A percentile compares a stretch with the other conserved stretches of the same genome.
These are phyloP conservation scores for Noturus placidus DNA, from an alignment of 2,113 vertebrate species.

Conservation along the genomic window DNA sequence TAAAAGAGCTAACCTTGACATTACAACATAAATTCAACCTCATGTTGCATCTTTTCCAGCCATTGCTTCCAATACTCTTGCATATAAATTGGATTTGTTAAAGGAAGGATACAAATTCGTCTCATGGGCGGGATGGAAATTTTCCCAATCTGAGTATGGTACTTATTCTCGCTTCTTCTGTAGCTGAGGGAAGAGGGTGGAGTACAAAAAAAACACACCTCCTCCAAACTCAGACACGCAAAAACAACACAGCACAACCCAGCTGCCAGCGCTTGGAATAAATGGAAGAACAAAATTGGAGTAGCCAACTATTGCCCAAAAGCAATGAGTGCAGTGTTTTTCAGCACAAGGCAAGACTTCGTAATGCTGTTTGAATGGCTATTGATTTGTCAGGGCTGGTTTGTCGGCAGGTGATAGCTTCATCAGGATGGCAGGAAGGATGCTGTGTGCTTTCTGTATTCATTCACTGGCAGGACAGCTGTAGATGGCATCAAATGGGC, in stretches of 20 bases:
- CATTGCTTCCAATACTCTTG: slow-evolving; percentile 51
- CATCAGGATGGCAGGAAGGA: slow-evolving; percentile 23
- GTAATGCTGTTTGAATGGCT: slow-evolving; percentile 38
- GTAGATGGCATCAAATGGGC: slow-evolving; percentile 13
- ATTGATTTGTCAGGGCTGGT: slow-evolving; percentile 37
- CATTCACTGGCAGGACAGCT: neutral
- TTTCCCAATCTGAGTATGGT: slow-evolving; percentile 38
- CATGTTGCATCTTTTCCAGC: slow-evolving; percentile 49
- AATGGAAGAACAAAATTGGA: slow-evolving; percentile 53
- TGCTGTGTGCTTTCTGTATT: slow-evolving; percentile 19
- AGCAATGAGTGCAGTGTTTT: slow-evolving; percentile 40
- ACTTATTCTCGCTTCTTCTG: slow-evolving; percentile 53
- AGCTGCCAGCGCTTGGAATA: slow-evolving; percentile 41
- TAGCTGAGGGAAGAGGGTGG: slow-evolving; percentile 26
- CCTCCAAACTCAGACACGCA: slow-evolving; percentile 24
- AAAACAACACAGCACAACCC: slow-evolving; percentile 17
- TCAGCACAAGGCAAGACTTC: slow-evolving; percentile 20
- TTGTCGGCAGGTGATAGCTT: slow-evolving; percentile 9
- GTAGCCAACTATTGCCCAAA: slow-evolving; percentile 41
- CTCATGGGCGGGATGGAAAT: slow-evolving; percentile 44
- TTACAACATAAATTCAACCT: slow-evolving; percentile 58
- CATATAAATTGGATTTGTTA: slow-evolving; percentile 51
- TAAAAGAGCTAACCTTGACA: slow-evolving; percentile 67
- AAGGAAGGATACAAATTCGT: slow-evolving; percentile 48
- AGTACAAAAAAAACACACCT: slow-evolving; percentile 27